A percentile compares a stretch with the other conserved stretches of the same genome.
Evolutionary conservation across 1,140 invertebrate genomes (phyloP).

Genomic region (Ericerus pela): DNA sequence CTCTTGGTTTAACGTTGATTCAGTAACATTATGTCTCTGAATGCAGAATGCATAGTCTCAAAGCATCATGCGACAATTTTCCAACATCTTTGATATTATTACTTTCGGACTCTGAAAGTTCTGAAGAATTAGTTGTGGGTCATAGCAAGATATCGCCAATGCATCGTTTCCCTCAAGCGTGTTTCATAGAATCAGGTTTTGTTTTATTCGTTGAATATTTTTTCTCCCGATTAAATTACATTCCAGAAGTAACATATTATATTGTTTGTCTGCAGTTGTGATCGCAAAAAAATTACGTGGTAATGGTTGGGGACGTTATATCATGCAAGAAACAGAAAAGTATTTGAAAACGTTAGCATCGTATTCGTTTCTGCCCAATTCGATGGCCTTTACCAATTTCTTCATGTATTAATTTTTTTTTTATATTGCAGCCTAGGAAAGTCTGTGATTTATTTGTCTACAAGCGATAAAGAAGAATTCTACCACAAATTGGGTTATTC

Average conservation of each 20-base stretch:
- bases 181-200: constrained; percentile 24
- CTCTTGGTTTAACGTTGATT: background rate
- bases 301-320: constrained; percentile 23
- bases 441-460: constrained; percentile 26
- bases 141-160: constrained; percentile 24
- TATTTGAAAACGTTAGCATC: constrained; percentile 20
- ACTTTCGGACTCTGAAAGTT: constrained; percentile 10
- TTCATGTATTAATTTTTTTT: constrained; percentile 6
- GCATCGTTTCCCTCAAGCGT: constrained; percentile 16
- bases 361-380: background rate
- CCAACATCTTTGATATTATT: constrained; percentile 23
- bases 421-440: constrained; percentile 24
- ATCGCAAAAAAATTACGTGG: constrained; percentile 19
- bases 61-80: constrained; percentile 23
- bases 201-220: background rate
- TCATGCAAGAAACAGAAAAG: constrained; percentile 24
- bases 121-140: constrained; percentile 19
- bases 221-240: background rate
- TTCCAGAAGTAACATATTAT: constrained; percentile 1
- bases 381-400: background rate
- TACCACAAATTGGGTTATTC: constrained; percentile 29
- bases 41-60: constrained; percentile 22
- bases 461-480: constrained; percentile 28
- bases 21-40: background rate
- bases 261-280: constrained; percentile 20